These are phyloP conservation scores for Thermophis baileyi DNA, from an alignment of 2,113 vertebrate species.

Conservation along the genomic window DNA sequence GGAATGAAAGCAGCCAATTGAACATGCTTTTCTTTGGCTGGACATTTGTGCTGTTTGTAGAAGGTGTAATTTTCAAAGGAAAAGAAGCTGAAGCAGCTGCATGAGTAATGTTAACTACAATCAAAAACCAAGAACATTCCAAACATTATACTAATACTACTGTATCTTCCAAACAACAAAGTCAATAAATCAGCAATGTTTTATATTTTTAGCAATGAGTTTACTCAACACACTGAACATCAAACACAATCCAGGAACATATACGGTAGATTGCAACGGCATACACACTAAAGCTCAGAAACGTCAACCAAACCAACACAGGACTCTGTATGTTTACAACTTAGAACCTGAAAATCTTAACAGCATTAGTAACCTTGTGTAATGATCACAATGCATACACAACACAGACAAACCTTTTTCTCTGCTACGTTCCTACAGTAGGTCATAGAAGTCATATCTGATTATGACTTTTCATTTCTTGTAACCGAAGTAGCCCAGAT, in stretches of 20 bases:
- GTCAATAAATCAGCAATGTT: not conserved
- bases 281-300: not conserved
- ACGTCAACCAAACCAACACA: not conserved
- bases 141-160: not conserved
- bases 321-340: not conserved
- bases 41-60: not conserved
- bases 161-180: not conserved
- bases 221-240: not conserved
- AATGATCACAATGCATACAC: not conserved
- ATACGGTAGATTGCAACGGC: not conserved
- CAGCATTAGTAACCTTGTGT: not conserved
- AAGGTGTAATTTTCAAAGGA: not conserved
- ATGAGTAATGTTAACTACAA: not conserved
- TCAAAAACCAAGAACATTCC: not conserved
- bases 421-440: not conserved
- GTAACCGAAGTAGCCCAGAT: not conserved
- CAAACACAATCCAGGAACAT: not conserved
- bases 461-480: not conserved
- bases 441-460: not conserved
- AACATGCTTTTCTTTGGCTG: not conserved
- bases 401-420: not conserved
- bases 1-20: not conserved
- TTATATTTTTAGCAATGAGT: not conserved
- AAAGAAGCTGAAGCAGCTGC: not conserved
- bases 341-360: not conserved